A percentile compares a stretch with the other conserved stretches of the same genome.
Conservation (phyloP, 2,888 invertebrate species). For the Drosophila incognita region DNA sequence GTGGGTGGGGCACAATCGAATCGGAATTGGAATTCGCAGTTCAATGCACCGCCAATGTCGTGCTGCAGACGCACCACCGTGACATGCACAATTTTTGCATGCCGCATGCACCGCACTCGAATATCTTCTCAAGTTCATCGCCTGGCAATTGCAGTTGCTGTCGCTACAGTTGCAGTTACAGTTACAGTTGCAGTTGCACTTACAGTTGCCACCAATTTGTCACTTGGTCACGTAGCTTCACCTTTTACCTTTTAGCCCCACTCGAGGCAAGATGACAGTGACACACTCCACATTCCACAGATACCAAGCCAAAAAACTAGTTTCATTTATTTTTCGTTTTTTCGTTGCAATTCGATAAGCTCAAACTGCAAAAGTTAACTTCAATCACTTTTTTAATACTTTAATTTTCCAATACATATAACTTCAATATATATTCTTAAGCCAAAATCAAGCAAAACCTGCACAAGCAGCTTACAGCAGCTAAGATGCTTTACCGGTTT, state of each 20-base stretch:
- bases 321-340: background rate
- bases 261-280: conserved; percentile 30
- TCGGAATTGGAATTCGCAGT: conserved; percentile 51
- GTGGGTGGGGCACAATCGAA: conserved; percentile 7
- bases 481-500: background rate
- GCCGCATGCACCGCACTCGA: conserved; percentile 39
- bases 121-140: conserved; percentile 69
- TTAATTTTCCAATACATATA: conserved; percentile 1
- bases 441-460: background rate
- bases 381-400: conserved; percentile 17
- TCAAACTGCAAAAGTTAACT: conserved; percentile 3
- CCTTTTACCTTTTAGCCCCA: conserved; percentile 31
- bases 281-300: conserved; percentile 28
- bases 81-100: conserved; percentile 27
- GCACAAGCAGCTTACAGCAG: background rate
- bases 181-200: conserved; percentile 52
- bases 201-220: conserved; percentile 67
- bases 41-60: conserved; percentile 57
- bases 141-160: conserved; percentile 61
- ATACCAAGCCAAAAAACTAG: background rate
- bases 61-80: conserved; percentile 11
- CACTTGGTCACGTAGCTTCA: conserved; percentile 74
- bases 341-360: background rate
- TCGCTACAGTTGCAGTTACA: conserved; percentile 24
- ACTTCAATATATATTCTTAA: background rate